Base-by-base conservation (phyloP, 1,140 invertebrate genomes). In the Ectropis grisescens region DNA sequence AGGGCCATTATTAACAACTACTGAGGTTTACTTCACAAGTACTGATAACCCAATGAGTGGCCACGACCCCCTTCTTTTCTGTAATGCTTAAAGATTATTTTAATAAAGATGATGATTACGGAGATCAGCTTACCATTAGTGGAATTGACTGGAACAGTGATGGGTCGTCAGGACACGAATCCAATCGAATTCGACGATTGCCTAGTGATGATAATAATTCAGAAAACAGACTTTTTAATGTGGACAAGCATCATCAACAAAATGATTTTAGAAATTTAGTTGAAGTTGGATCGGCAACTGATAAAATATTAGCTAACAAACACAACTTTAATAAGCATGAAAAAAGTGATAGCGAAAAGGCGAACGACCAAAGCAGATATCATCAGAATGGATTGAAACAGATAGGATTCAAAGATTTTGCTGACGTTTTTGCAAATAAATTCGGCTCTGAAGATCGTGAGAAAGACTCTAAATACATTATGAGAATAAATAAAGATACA, bases 401-500 rank as follows among this genome's bases (percentile, higher is more conserved):
- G n/a, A n/a, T n/a, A n/a, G n/a, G n/a, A n/a, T 72, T 61, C 12
- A 75, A 78, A 56, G 49, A 69, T 46, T 68, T 75, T 33, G 42
- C 56, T 4, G 70, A 78, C 30, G 34, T 40, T 8, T 72, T 76
- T 47, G 47, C 52, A 8, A 66, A 71, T 35, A 71, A 57, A 41
- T 76, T 72, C 44, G 70, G 69, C 11, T 44, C 43, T 12, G 61
- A 64, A 44, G 53, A 64, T 26, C 30, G 54, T 13, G 53, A 57
- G 8, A 67, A 58, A 48, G 38, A 60, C 29, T 41, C 48, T 10
- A 56, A 58, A 5, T 69, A 52, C 13, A 35, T 38, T 4, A 11
- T 54, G 1, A 57, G 64, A 30, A 56, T 33, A 13, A 58, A 62
- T 36, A 33, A 57, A 15, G 44, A 88, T 48, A 90, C 89, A 64